A percentile compares a stretch with the other conserved stretches of the same genome.
phyloP scores from a whole-genome alignment of 2,888 invertebrate species.

The Brenthis hecate region DNA sequence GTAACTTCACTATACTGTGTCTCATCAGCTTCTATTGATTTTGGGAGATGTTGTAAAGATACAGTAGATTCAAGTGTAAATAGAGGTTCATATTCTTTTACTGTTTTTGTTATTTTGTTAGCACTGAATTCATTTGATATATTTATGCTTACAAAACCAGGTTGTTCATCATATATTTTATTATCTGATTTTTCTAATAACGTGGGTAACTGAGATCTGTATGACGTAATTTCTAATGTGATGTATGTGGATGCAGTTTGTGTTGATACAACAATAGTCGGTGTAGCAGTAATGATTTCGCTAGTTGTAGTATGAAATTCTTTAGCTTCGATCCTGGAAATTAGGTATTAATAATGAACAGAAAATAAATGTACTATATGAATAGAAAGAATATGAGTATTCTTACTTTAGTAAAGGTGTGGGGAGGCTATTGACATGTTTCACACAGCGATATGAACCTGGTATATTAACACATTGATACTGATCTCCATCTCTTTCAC shows the following conservation, averaged over 20 bases:
- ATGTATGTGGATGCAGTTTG: conserved; percentile 11
- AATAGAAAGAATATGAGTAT: conserved; percentile 58
- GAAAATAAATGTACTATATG: too few species aligned
- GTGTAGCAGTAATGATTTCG: conserved; percentile 42
- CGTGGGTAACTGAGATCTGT: too few species aligned
- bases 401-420: conserved; percentile 57
- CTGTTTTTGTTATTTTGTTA: not conserved
- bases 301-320: conserved; percentile 36
- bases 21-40: not conserved
- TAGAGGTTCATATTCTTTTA: conserved; percentile 9
- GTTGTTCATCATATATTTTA: conserved; percentile 1
- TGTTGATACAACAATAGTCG: conserved; percentile 36
- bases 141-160: conserved; percentile 31
- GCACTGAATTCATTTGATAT: conserved; percentile 15
- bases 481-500: conserved; percentile 86
- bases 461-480: conserved; percentile 93
- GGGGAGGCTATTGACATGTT: conserved; percentile 54
- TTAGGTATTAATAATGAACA: not conserved
- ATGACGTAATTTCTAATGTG: too few species aligned
- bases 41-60: not conserved
- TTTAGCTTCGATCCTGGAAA: conserved; percentile 58
- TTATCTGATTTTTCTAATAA: too few species aligned
- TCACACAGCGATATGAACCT: conserved; percentile 95
- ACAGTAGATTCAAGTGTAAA: conserved; percentile 15
- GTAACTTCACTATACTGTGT: conserved; percentile 43